Base-by-base conservation (phyloP, 2,888 invertebrate species). In the Adela reaumurella region DNA sequence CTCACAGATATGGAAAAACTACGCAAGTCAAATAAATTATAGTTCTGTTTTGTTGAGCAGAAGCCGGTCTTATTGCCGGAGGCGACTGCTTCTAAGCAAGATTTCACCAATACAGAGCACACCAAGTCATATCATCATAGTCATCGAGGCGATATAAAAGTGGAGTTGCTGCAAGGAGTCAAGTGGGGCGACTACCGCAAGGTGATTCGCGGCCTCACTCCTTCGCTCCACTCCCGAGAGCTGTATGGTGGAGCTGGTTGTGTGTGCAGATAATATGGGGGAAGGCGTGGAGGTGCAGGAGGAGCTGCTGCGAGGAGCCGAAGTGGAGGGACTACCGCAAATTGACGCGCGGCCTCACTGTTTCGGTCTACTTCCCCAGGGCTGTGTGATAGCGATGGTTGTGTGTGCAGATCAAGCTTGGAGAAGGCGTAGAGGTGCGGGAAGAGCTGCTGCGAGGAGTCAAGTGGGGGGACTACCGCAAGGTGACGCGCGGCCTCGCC, bases 171-270 rank as follows among this genome's bases (percentile, higher is more conserved):
- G 51, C 81, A 86, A 50, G 85, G 86, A 48, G 86, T 88, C 20
- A 88, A 88, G 64, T 88, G 88, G 87, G 87, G 85, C 52, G 88
- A 88, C 70, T 88, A 88, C 59, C 70, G 88, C 54, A 88, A 88
- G 67, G 77, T 88, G 67, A 88, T 88, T 46, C 79, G 88, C 41
- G 87, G 88, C 44, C 67, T 88, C 59, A 88, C 88, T 17, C 87
- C 87, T n/a, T 87, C 88, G 57, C 65, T 88, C 55, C 88, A 88
- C 68, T 86, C 87, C 57, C 87, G n/a, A n/a, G n/a, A n/a, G n/a
- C n/a, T n/a, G n/a, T n/a, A n/a, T n/a, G n/a, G n/a, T n/a, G n/a
- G n/a, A n/a, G n/a, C n/a, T n/a, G n/a, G n/a, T n/a, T n/a, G n/a
- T 17, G 50, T 49, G 54, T 58, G 11, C 70, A 88, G 88, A 86